phyloP scores from a whole-genome alignment of 2,113 vertebrate genomes.

The Semnopithecus entellus region DNA sequence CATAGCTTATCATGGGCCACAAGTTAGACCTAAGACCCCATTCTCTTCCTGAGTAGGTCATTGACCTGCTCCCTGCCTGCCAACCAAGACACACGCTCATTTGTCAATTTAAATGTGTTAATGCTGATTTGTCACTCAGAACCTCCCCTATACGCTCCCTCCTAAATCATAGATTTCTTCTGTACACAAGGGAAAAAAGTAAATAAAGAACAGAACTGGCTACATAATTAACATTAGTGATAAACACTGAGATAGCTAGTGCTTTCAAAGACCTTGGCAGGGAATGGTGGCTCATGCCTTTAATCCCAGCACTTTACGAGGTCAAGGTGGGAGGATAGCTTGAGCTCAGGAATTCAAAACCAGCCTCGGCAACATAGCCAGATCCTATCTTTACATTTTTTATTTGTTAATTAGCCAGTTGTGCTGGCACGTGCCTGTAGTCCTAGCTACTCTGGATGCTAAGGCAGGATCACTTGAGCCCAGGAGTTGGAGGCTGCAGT shows the following conservation, averaged over 20 bases:
- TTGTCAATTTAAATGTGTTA: background rate
- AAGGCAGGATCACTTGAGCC: background rate
- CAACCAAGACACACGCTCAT: background rate
- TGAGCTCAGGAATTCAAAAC: background rate
- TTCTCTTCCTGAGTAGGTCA: slow-evolving; percentile 57
- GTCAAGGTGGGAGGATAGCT: background rate
- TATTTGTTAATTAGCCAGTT: background rate
- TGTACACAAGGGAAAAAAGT: background rate
- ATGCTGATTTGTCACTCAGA: background rate
- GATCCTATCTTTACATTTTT: background rate
- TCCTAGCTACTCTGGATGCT: background rate
- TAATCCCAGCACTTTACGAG: background rate
- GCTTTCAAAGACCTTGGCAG: background rate
- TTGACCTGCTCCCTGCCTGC: slow-evolving; percentile 10
- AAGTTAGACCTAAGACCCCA: slow-evolving; percentile 11
- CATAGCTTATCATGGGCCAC: slow-evolving; percentile 7
- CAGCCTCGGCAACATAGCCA: background rate
- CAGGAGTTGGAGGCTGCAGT: background rate
- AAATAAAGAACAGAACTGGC: background rate
- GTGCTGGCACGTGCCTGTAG: background rate
- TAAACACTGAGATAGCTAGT: background rate
- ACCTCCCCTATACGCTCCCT: background rate
- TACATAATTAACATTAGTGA: background rate
- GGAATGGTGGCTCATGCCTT: background rate
- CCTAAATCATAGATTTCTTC: background rate